Percentiles rank a stretch among this genome's conserved stretches.
These are phyloP conservation scores for Theristus sp. DNA, from an alignment of 2,888 invertebrate species.

Conservation along the genomic window DNA sequence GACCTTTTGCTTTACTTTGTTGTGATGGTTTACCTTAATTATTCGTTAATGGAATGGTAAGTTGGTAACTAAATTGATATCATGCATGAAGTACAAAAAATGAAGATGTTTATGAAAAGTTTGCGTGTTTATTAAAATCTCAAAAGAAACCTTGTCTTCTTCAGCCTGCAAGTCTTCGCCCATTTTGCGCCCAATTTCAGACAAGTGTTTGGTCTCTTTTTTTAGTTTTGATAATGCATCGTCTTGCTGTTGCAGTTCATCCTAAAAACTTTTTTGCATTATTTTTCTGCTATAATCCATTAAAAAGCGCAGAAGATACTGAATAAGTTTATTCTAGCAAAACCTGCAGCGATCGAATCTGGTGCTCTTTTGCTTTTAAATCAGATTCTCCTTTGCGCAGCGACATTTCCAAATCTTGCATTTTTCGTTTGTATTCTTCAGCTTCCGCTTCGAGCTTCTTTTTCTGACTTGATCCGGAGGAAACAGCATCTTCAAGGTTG, in stretches of 20 bases:
- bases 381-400: constrained; percentile 26
- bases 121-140: too few species aligned
- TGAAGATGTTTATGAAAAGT: too few species aligned
- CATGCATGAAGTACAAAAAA: too few species aligned
- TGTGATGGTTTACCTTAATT: constrained; percentile 16
- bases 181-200: constrained; percentile 26
- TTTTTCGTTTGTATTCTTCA: constrained; percentile 43
- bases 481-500: too few species aligned
- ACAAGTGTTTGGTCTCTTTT: constrained; percentile 14
- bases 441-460: constrained; percentile 69
- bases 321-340: too few species aligned
- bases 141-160: constrained; percentile 28
- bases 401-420: constrained; percentile 14
- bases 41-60: background rate
- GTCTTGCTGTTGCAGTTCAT: constrained; percentile 11
- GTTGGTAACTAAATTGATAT: background rate
- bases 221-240: constrained; percentile 7
- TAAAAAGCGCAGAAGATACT: background rate
- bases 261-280: constrained; percentile 15
- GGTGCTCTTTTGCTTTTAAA: constrained; percentile 14
- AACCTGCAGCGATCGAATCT: constrained; percentile 1
- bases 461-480: constrained; percentile 5
- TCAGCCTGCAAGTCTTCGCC: constrained; percentile 20
- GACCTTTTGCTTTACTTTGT: constrained; percentile 19
- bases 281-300: constrained; percentile 3